Percentiles rank a stretch among this genome's conserved stretches.
Conservation (phyloP, 2,113 vertebrate species). For the Poeciliopsis prolifica region DNA sequence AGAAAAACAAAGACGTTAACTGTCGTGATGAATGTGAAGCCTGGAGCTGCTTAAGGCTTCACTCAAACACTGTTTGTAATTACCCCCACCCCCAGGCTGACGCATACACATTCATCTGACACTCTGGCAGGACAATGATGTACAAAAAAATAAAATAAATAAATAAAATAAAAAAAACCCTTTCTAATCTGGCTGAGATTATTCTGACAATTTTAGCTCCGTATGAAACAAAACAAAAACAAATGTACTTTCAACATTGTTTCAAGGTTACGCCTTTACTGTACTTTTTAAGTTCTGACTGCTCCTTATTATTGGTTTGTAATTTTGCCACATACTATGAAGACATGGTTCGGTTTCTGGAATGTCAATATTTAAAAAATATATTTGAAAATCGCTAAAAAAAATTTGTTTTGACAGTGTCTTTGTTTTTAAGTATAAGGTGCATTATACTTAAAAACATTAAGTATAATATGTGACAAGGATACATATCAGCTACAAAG, state of each 20-base stretch:
- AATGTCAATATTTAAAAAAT: no score
- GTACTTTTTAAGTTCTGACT: background rate
- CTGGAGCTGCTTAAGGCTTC: conserved; percentile 7
- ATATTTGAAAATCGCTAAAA: no score
- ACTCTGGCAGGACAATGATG: background rate
- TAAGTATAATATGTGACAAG: no score
- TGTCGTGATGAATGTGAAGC: conserved; percentile 14
- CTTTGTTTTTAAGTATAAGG: no score
- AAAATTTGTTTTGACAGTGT: no score
- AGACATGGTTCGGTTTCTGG: no score
- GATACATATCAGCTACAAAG: no score
- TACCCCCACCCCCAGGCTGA: background rate
- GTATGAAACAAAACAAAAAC: background rate
- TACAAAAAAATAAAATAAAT: background rate
- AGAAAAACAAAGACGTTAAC: conserved; percentile 38
- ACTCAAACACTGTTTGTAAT: conserved; percentile 3
- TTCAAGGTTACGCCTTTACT: background rate
- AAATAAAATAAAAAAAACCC: no score
- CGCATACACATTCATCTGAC: background rate
- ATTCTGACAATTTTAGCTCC: background rate
- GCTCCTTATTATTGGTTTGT: background rate
- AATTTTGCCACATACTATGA: background rate
- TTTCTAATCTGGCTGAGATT: background rate
- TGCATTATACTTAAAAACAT: no score
- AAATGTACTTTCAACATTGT: background rate